Evolutionary conservation across 1,140 invertebrate species (phyloP), one percentile per base, ranked within the genome.

Genomic region (Rhagoletis zephyria): DNA sequence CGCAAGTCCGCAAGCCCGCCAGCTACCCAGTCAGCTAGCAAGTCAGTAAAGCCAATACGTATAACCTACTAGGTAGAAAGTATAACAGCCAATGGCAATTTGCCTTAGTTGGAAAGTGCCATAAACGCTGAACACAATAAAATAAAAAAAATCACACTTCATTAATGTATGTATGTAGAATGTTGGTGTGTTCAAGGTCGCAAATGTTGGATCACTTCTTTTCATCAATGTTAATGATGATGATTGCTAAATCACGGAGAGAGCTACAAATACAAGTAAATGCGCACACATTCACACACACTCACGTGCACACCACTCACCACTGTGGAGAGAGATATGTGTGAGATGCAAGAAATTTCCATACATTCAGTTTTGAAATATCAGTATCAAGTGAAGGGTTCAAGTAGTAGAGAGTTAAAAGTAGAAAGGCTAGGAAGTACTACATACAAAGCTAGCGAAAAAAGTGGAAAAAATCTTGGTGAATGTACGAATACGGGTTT

Each of bases 161-260:
- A 81, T 81, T 81, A 81, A 81, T 81, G 30, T 30, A 30, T 30
- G 30, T 30, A 30, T 30, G 74, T 81, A 81, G 74, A 81, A 81
- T 81, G 74, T 81, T 81, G 74, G 74, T 81, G 74, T 81, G 74
- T 81, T 81, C 74, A 81, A 81, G 74, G 74, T 81, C 74, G 74
- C 74, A 81, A 81, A 56, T 56, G 74, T 81, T 81, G 74, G 74
- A 81, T 81, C 74, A 81, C 74, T 81, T 81, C 74, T 81, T 81
- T 81, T 81, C 74, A 81, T 81, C 74, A 81, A 81, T 81, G 74
- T 81, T 81, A 81, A 81, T 81, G 74, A 81, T 81, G 74, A 81
- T 81, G 74, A 81, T 81, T 81, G 74, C 74, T 81, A 81, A 81
- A 81, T 81, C 74, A 81, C 74, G 48, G 74, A 81, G 74, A 81